Evolutionary conservation across 2,797 vertebrate genomes (phyloP).

Genomic region (Benthosema pterotum): DNA sequence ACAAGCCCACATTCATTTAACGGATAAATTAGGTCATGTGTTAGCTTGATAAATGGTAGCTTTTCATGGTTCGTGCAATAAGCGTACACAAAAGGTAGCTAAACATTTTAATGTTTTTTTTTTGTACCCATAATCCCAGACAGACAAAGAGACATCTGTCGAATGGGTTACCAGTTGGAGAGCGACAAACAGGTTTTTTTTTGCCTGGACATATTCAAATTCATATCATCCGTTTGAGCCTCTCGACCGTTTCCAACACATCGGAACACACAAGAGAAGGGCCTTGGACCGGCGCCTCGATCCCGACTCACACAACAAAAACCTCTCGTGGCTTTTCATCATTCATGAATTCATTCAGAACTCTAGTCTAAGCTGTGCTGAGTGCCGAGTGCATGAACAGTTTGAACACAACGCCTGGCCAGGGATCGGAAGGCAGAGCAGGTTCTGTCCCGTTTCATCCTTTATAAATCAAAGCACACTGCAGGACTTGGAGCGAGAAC

Average conservation of each 20-base stretch:
- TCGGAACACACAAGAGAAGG: constrained; percentile 22
- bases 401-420: constrained; percentile 50
- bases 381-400: constrained; percentile 50
- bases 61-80: constrained; percentile 31
- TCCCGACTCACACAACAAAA: constrained; percentile 31
- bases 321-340: constrained; percentile 46
- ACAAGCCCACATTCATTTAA: constrained; percentile 34
- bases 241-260: not conserved
- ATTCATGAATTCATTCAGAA: constrained; percentile 77
- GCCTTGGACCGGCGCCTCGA: constrained; percentile 1
- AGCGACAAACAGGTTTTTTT: too few species aligned
- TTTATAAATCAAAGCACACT: constrained; percentile 71
- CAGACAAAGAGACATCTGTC: constrained; percentile 12
- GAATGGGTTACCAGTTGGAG: too few species aligned
- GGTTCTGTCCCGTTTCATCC: constrained; percentile 69
- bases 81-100: constrained; percentile 18
- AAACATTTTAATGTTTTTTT: constrained; percentile 1
- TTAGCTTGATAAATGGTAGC: constrained; percentile 36
- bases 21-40: constrained; percentile 27
- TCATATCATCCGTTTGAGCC: constrained; percentile 10
- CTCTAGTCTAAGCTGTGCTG: constrained; percentile 59
- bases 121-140: not conserved
- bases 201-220: constrained; percentile 23
- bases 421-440: constrained; percentile 59
- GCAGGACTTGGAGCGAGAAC: constrained; percentile 61